These are phyloP conservation scores for Mylabris phalerata DNA, from an alignment of 1,140 invertebrate genomes.

Conservation along the genomic window DNA sequence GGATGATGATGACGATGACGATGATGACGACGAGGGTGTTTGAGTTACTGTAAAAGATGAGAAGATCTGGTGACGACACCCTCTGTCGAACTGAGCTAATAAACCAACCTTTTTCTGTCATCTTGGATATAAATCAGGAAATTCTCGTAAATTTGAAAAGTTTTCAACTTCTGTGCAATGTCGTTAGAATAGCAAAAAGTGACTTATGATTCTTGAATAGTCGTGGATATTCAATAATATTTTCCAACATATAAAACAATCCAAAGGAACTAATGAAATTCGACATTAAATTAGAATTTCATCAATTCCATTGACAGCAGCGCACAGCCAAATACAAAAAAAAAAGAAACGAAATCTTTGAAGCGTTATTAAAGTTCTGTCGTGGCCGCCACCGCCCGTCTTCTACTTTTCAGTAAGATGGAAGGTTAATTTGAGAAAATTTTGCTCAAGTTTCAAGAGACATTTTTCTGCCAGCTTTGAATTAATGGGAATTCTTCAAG, in stretches of 20 bases:
- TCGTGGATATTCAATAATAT: not conserved
- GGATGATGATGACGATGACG: not conserved
- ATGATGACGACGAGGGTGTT: not conserved
- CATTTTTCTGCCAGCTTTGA: conserved; percentile 13
- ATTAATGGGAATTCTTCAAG: conserved; percentile 14
- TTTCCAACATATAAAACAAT: conserved; percentile 9
- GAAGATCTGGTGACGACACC: conserved; percentile 13
- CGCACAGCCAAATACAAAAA: not conserved
- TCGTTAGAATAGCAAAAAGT: too few relatives aligned
- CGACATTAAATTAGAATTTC: conserved; percentile 23
- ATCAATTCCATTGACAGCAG: conserved; percentile 18
- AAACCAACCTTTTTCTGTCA: conserved; percentile 13
- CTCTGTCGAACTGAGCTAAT: conserved; percentile 13
- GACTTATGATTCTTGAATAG: too few relatives aligned
- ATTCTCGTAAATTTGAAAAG: conserved; percentile 21
- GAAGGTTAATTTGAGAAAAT: conserved; percentile 11
- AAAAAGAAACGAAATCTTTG: too few relatives aligned
- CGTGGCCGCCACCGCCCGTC: not conserved
- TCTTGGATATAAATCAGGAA: conserved; percentile 14
- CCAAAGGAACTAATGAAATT: conserved; percentile 18
- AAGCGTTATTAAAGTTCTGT: conserved; percentile 17
- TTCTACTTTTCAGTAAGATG: not conserved
- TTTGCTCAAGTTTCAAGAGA: conserved; percentile 9
- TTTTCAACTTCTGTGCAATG: conserved; percentile 2
- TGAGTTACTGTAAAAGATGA: conserved; percentile 9